Evolutionary conservation across 2,113 vertebrate species (phyloP).

Genomic region (Ailurus styani): DNA sequence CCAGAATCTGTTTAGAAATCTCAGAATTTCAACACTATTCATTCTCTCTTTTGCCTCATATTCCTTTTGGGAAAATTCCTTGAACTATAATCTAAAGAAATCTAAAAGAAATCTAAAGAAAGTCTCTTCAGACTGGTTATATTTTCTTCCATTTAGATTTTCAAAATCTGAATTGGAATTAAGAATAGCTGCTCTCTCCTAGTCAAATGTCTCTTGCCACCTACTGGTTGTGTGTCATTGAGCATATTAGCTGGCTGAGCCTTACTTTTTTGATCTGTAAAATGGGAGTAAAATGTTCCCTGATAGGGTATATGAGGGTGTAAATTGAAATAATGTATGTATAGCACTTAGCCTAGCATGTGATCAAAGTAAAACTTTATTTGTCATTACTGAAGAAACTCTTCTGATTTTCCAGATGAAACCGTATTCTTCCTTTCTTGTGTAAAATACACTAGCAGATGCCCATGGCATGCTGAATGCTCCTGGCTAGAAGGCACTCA

Average conservation of each 20-base stretch:
- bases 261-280: neutral
- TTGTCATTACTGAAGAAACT: neutral
- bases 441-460: neutral
- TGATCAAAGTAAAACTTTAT: neutral
- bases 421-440: neutral
- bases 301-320: neutral
- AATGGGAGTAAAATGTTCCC: neutral
- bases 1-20: neutral
- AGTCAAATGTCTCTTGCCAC: neutral
- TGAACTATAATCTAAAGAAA: neutral
- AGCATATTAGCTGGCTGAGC: neutral
- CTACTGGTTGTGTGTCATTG: neutral
- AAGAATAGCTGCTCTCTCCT: neutral
- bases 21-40: neutral
- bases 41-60: neutral
- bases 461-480: neutral
- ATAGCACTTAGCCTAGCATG: neutral
- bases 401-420: neutral
- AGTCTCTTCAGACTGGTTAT: neutral
- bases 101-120: no score
- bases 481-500: neutral
- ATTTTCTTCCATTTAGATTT: neutral
- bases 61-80: neutral
- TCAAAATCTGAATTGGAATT: neutral
- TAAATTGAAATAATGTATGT: neutral